Percentiles rank a stretch among this genome's conserved stretches.
Evolutionary conservation across 2,888 invertebrate genomes (phyloP).

Genomic region (Aradus depressus): DNA sequence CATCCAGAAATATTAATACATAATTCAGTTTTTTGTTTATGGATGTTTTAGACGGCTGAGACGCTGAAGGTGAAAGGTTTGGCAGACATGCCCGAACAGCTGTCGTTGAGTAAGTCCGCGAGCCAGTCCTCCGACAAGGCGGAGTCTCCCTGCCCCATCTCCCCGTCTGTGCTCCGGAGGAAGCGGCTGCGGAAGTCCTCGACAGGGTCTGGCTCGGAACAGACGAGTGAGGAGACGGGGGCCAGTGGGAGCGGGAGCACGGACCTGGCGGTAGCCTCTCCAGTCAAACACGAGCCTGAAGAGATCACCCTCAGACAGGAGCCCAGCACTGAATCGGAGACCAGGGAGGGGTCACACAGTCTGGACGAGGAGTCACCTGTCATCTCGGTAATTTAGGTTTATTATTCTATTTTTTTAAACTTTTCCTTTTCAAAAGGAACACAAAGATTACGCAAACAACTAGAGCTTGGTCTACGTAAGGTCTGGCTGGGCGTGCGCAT

Average conservation of each 20-base stretch:
- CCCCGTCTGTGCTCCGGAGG: conserved; percentile 48
- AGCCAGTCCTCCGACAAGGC: conserved; percentile 42
- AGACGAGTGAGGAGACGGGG: conserved; percentile 27
- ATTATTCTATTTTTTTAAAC: no score
- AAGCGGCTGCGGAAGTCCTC: conserved; percentile 55
- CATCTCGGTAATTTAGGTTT: conserved; percentile 16
- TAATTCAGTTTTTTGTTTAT: conserved; percentile 38
- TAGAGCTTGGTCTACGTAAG: neutral
- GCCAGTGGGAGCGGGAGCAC: conserved; percentile 25
- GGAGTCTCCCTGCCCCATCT: conserved; percentile 40
- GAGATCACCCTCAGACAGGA: conserved; percentile 38
- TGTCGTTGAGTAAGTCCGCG: conserved; percentile 49
- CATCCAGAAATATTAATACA: no score
- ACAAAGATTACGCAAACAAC: no score
- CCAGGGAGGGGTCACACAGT: conserved; percentile 29
- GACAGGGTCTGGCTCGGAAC: conserved; percentile 48
- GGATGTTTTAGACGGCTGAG: conserved; percentile 71
- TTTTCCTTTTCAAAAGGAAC: no score
- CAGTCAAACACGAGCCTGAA: conserved; percentile 37
- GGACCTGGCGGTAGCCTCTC: conserved; percentile 28
- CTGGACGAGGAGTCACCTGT: conserved; percentile 21
- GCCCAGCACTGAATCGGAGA: conserved; percentile 41
- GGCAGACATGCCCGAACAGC: conserved; percentile 60
- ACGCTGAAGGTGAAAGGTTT: conserved; percentile 79
- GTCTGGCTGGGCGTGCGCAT: neutral